Evolutionary conservation across 2,888 invertebrate species (phyloP).

Genomic region (Chrysodeixis includens): DNA sequence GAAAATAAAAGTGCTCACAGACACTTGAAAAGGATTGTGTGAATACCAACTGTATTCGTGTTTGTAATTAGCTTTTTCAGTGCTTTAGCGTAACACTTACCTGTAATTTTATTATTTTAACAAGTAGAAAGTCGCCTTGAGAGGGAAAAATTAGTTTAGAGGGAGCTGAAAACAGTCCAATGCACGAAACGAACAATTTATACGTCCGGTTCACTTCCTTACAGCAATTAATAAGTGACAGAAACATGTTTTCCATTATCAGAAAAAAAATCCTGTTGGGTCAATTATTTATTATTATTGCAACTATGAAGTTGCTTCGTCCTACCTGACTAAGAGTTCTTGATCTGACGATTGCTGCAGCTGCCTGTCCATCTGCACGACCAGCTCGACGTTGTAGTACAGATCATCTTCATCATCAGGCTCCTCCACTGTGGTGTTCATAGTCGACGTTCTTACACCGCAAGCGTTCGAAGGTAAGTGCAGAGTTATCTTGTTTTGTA

Average conservation of each 20-base stretch:
- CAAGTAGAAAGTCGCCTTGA: not conserved
- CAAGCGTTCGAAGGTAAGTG: slow-evolving; percentile 91
- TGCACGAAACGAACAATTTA: no score
- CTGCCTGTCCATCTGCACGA: slow-evolving; percentile 93
- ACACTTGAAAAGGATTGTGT: slow-evolving; percentile 1
- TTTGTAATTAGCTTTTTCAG: slow-evolving; percentile 1
- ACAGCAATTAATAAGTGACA: no score
- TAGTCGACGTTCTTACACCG: slow-evolving; percentile 90
- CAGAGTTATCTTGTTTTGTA: slow-evolving; percentile 82
- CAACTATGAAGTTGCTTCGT: not conserved
- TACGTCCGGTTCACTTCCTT: no score
- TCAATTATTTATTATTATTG: no score
- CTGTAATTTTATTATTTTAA: not conserved
- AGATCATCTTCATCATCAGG: slow-evolving; percentile 84
- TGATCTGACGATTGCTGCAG: slow-evolving; percentile 93
- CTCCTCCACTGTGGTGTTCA: slow-evolving; percentile 77
- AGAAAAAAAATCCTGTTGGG: no score
- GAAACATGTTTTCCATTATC: no score
- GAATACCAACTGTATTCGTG: not conserved
- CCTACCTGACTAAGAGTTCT: slow-evolving; percentile 88
- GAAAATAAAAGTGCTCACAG: slow-evolving; percentile 6
- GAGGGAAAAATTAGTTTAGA: no score
- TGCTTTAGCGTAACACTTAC: not conserved
- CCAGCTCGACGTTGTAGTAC: slow-evolving; percentile 91
- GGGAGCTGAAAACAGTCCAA: no score